Evolutionary conservation across 2,113 vertebrate species (phyloP), one percentile per base, ranked within the genome.

Genomic region (Anhinga rufa): DNA sequence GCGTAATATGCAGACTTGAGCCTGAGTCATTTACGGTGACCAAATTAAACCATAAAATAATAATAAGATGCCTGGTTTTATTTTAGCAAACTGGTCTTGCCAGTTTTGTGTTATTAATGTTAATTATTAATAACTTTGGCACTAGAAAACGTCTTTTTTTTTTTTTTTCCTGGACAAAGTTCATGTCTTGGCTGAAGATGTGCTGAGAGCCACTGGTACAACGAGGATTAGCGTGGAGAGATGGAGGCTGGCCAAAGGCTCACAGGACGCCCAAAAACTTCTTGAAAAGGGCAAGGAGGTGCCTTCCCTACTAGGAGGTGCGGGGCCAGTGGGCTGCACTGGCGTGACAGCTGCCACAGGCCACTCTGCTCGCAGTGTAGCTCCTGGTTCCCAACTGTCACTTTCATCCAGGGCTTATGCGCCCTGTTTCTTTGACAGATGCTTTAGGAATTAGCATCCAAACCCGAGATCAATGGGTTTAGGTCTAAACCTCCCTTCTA

Each of bases 61-160:
- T 91, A 91, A 71, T 55, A 54, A 94, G 91, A 74, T n/a, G 86
- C 74, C 51, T n/a, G 88, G 82, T 90, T 98, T 98, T 98, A 94
- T 97, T 98, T 97, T 94, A 96, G 90, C 90, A 60, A 97, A 98
- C 98, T 78, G 94, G 98, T 97, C 98, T 96, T 95, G 96, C 98
- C 92, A 88, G 98, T 96, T 97, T 86, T 44, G 88, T 88, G 76
- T 81, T 96, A 86, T 81, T 48, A 75, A 94, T 89, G 98, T 98
- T 98, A 98, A 98, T 98, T 95, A 98, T 97, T 97, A 98, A 98
- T 97, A 91, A 93, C 93, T 83, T 79, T 77, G 80, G 96, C 91
- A 60, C 86, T 92, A 70, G 94, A 96, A 93, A 96, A 81, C 75
- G 16, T 17, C 17, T 46, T 46, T 46, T 46, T 46, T 46, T 46